These are phyloP conservation scores for Cirrhinus molitorella DNA, from an alignment of 2,797 vertebrate species.

Conservation along the genomic window DNA sequence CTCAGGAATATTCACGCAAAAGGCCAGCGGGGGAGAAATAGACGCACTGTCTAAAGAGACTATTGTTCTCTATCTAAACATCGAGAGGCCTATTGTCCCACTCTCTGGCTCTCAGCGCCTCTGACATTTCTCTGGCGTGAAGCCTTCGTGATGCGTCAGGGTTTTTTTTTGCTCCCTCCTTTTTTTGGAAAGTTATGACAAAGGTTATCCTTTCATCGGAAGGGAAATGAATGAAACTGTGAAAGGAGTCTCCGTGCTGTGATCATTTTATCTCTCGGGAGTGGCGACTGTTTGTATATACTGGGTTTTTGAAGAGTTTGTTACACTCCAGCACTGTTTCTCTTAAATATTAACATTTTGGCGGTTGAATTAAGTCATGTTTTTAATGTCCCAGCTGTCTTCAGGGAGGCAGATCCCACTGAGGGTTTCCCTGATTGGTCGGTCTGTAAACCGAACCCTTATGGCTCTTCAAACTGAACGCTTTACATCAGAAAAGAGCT, in stretches of 20 bases:
- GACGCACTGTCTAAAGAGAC: slow-evolving; percentile 76
- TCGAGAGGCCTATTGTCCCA: slow-evolving; percentile 76
- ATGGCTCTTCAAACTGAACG: slow-evolving; percentile 52
- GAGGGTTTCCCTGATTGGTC: slow-evolving; percentile 51
- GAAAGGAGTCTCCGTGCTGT: slow-evolving; percentile 30
- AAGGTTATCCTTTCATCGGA: slow-evolving; percentile 62
- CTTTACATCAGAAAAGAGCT: slow-evolving; percentile 65
- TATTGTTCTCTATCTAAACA: slow-evolving; percentile 81
- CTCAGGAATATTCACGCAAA: slow-evolving; percentile 76
- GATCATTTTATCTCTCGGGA: slow-evolving; percentile 33
- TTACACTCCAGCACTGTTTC: not conserved
- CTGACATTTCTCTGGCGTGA: slow-evolving; percentile 79
- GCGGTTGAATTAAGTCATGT: slow-evolving; percentile 3
- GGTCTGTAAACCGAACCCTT: slow-evolving; percentile 41
- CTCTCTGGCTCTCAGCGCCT: slow-evolving; percentile 69
- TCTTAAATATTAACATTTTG: not conserved
- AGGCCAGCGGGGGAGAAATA: slow-evolving; percentile 76
- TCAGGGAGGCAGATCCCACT: slow-evolving; percentile 37
- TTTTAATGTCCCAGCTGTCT: slow-evolving; percentile 5
- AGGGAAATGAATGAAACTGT: slow-evolving; percentile 60
- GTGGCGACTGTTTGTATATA: not conserved
- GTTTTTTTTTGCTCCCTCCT: slow-evolving; percentile 28
- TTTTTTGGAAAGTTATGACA: slow-evolving; percentile 53
- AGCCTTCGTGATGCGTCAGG: slow-evolving; percentile 65
- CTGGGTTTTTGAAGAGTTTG: not conserved